phyloP scores from a whole-genome alignment of 2,113 vertebrate genomes.

The Solea senegalensis region DNA sequence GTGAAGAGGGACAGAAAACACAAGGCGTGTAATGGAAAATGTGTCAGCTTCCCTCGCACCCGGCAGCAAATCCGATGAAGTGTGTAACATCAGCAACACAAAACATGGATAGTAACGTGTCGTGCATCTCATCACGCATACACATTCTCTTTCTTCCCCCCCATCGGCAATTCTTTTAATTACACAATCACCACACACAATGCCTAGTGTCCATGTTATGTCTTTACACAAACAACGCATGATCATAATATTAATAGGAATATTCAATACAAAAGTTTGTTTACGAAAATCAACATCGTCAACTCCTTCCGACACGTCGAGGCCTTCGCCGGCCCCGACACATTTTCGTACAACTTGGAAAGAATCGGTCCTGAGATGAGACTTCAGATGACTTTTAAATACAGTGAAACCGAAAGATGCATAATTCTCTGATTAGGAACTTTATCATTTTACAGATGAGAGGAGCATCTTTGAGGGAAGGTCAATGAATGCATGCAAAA shows the following conservation, averaged over 20 bases:
- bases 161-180: conserved; percentile 58
- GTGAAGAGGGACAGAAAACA: conserved; percentile 30
- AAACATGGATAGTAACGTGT: conserved; percentile 1
- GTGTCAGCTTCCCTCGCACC: conserved; percentile 36
- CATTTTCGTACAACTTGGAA: conserved; percentile 45
- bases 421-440: not conserved
- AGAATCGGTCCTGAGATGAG: conserved; percentile 60
- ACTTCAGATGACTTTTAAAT: conserved; percentile 20
- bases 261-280: conserved; percentile 48
- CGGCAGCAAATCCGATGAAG: conserved; percentile 42
- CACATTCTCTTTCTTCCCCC: conserved; percentile 22
- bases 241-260: conserved; percentile 38
- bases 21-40: conserved; percentile 33
- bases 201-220: conserved; percentile 40
- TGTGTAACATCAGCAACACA: conserved; percentile 24
- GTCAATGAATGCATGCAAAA: conserved; percentile 58
- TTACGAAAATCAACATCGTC: conserved; percentile 46
- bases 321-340: conserved; percentile 34
- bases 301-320: conserved; percentile 8
- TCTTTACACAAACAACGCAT: conserved; percentile 67
- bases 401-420: conserved; percentile 27
- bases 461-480: conserved; percentile 17
- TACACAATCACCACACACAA: conserved; percentile 62
- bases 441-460: conserved; percentile 14
- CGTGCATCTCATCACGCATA: conserved; percentile 15